Base-by-base conservation (phyloP, 1,140 invertebrate genomes). In the Drosophila varians region DNA sequence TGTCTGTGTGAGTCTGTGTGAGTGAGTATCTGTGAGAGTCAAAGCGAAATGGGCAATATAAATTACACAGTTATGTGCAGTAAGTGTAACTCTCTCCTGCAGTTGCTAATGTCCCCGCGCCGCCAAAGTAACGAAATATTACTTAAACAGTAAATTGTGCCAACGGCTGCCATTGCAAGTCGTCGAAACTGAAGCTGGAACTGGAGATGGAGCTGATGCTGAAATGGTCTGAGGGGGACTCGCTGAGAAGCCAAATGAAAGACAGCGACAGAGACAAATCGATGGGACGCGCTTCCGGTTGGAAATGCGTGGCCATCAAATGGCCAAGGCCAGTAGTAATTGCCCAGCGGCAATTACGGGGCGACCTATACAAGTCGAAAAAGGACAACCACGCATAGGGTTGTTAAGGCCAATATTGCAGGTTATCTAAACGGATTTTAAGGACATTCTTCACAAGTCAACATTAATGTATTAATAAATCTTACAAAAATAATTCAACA, bases 21-120 rank as follows among this genome's bases (percentile, higher is more conserved):
- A 42, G 38, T 18, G 16, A 8, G 38, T 42, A 16, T 18, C 14
- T 61, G 55, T 64, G 57, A 47, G 79, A 65, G 43, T 84, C 73
- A 84, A 86, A 76, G 75, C 80, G 58, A 87, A 84, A 84, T 84
- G 80, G 80, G 26, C 80, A 87, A 86, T 86, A 84, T 84, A 84
- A 84, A 84, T 84, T 84, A 84, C 70, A 74, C 77, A 84, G 80
- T 84, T 84, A 84, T 84, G 80, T 84, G 82, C 82, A 84, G 76
- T 68, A 53, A 84, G 72, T 80, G 68, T 47, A 57, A 73, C 80
- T 71, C 60, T 62, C 77, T 56, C 77, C 71, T 72, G 60, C 71
- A 74, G 54, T 43, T 43, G 23, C 64, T 61, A 46, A 43, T 42
- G 36, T 43, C 45, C 46, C 31, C 14, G 7, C 21, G 26, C 43